These are phyloP conservation scores for Reinhardtius hippoglossoides DNA, from an alignment of 2,113 vertebrate genomes.

Conservation along the genomic window DNA sequence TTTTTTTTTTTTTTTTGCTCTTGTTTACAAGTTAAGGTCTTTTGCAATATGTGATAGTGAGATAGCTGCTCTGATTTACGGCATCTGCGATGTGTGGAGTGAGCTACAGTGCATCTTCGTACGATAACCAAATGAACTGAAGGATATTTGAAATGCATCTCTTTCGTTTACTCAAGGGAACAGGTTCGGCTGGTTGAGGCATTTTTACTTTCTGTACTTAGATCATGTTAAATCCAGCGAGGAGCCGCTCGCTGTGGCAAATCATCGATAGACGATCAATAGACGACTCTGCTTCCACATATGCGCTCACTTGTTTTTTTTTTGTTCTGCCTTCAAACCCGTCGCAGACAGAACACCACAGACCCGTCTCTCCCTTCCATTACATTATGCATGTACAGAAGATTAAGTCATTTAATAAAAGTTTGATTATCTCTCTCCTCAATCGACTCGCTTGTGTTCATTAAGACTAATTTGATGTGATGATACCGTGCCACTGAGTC, in stretches of 20 bases:
- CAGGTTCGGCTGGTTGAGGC: conserved; percentile 29
- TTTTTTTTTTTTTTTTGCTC: conserved; percentile 6
- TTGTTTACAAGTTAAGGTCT: conserved; percentile 67
- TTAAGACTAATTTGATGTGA: conserved; percentile 77
- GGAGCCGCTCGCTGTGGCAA: conserved; percentile 8
- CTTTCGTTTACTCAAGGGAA: conserved; percentile 55
- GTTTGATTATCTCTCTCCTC: conserved; percentile 80
- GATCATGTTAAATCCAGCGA: conserved; percentile 16
- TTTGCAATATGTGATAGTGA: conserved; percentile 40
- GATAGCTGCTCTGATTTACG: conserved; percentile 52
- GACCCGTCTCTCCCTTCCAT: conserved; percentile 48
- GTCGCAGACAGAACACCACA: conserved; percentile 38
- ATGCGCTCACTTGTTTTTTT: neutral
- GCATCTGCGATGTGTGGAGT: conserved; percentile 40
- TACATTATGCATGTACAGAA: conserved; percentile 82
- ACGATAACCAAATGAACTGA: conserved; percentile 69
- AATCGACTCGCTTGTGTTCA: conserved; percentile 74
- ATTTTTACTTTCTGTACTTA: conserved; percentile 35
- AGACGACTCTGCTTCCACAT: conserved; percentile 22
- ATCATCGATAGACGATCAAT: conserved; percentile 36
- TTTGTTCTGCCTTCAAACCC: neutral
- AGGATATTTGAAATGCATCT: conserved; percentile 56
- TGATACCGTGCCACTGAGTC: conserved; percentile 57
- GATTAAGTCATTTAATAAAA: conserved; percentile 85
- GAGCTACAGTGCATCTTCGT: conserved; percentile 57